Evolutionary conservation across 2,113 vertebrate genomes (phyloP), one percentile per base, ranked within the genome.

Genomic region (Cichladusa arquata): DNA sequence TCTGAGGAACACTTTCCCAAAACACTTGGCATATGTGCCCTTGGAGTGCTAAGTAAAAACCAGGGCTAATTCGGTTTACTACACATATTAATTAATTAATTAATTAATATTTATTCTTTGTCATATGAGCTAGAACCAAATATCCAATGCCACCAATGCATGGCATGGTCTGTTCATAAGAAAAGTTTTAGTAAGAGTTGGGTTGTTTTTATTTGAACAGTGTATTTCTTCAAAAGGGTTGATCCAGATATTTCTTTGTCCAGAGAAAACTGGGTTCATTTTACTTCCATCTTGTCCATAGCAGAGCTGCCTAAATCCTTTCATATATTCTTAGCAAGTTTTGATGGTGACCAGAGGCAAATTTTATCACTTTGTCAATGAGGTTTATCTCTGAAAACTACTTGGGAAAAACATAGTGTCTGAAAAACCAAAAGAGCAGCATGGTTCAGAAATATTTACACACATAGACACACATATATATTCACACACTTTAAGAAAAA

Each of bases 391-490:
- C 83, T 70, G n/a, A 61, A 79, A 88, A 66, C 31, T 48, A 26
- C 47, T 34, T 34, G 14, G 20, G 29, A 34, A 70, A 91, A 91
- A 61, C 11, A 12, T 13, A 4, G 17, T 12, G 34, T 24, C 23
- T 61, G 8, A 20, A 82, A 70, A 91, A 47, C 17, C 23, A 51
- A 47, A 23, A 51, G 23, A 91, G 19, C 36, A 60, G 16, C 40
- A 19, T 14, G 5, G 14, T 33, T 85, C 79, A 78, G 33, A 44
- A 10, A 34, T 19, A n/a, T 2, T 40, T 14, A 38, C 7, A 57
- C 8, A 38, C 6, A 25, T 2, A 40, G 3, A 28, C 1, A 22
- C 2, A 9, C 1, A 28, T 8, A 18, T 12, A 22, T 8, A 66
- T 4, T 50, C 28, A 12, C 7, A 77, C 5, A 36, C 16, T 58